A percentile compares a stretch with the other conserved stretches of the same genome.
Conservation (phyloP, 2,888 invertebrate genomes). For the Hetaerina titia region DNA sequence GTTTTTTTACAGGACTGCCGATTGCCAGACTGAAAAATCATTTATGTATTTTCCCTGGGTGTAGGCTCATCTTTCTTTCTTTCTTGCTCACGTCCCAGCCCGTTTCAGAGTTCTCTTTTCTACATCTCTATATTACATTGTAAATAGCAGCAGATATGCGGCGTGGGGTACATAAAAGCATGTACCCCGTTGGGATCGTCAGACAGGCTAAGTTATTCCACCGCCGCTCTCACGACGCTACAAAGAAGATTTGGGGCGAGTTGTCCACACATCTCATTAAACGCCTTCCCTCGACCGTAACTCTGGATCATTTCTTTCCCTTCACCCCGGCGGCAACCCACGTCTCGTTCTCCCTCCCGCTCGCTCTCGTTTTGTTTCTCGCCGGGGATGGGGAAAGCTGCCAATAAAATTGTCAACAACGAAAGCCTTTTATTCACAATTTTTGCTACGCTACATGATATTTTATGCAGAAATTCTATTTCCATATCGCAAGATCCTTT, state of each 20-base stretch:
- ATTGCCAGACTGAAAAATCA: slow-evolving; percentile 64
- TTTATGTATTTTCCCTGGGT: slow-evolving; percentile 63
- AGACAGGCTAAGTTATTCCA: slow-evolving; percentile 58
- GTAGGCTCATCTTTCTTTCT: slow-evolving; percentile 31
- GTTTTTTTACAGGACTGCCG: slow-evolving; percentile 56
- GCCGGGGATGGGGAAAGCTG: not conserved
- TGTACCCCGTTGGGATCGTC: slow-evolving; percentile 56
- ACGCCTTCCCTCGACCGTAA: slow-evolving; percentile 44
- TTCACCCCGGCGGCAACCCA: not conserved
- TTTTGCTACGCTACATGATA: not conserved
- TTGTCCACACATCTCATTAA: slow-evolving; percentile 67
- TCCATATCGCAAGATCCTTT: not conserved
- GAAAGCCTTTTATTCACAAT: not conserved
- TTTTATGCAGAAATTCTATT: not conserved
- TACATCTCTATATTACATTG: slow-evolving; percentile 67
- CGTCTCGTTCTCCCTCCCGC: not conserved
- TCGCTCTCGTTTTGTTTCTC: slow-evolving; percentile 34
- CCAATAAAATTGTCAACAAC: slow-evolving; percentile 64
- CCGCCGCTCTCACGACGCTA: slow-evolving; percentile 50
- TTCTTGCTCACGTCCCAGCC: slow-evolving; percentile 53
- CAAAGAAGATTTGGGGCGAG: slow-evolving; percentile 62
- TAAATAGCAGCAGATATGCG: slow-evolving; percentile 55
- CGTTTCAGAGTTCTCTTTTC: slow-evolving; percentile 57
- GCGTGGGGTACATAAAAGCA: slow-evolving; percentile 59
- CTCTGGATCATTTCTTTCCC: slow-evolving; percentile 40